Evolutionary conservation across 2,888 invertebrate genomes (phyloP).

Genomic region (Mechanitis messenoides): DNA sequence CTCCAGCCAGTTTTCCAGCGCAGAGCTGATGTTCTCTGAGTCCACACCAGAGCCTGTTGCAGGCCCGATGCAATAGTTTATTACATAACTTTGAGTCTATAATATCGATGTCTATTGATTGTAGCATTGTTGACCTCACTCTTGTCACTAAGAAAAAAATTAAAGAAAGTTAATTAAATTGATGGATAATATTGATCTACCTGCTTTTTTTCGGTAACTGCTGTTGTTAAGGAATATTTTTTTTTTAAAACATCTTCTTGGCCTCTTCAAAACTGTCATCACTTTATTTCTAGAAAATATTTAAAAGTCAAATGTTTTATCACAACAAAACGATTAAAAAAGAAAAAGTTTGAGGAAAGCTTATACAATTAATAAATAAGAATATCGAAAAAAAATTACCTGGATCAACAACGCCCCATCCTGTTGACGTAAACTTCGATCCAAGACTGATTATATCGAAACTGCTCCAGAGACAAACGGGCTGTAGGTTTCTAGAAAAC

Average conservation of each 20-base stretch:
- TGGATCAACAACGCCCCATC: constrained; percentile 3
- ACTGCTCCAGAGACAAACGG: constrained; percentile 51
- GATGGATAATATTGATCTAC: too few relatives aligned
- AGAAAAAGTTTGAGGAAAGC: too few relatives aligned
- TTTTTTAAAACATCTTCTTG: too few relatives aligned
- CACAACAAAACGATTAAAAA: too few relatives aligned
- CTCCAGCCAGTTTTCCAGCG: constrained; percentile 54
- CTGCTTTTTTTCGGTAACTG: too few relatives aligned
- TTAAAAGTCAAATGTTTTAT: too few relatives aligned
- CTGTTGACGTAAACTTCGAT: neutral
- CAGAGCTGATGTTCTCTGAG: constrained; percentile 49
- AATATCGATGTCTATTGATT: constrained; percentile 46
- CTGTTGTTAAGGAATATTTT: too few relatives aligned
- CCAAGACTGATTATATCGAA: constrained; percentile 35
- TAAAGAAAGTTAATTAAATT: neutral
- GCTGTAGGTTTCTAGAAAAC: constrained; percentile 43
- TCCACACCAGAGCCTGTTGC: constrained; percentile 50
- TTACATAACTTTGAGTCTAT: constrained; percentile 43
- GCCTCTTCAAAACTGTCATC: too few relatives aligned
- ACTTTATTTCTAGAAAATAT: too few relatives aligned
- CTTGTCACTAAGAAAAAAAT: neutral
- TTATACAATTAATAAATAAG: neutral
- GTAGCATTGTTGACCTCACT: constrained; percentile 34
- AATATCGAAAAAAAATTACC: neutral
- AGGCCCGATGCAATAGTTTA: constrained; percentile 33